A percentile compares a stretch with the other conserved stretches of the same genome.
Evolutionary conservation across 2,797 vertebrate species (phyloP).

Genomic region (Schizothorax lantsangensis): DNA sequence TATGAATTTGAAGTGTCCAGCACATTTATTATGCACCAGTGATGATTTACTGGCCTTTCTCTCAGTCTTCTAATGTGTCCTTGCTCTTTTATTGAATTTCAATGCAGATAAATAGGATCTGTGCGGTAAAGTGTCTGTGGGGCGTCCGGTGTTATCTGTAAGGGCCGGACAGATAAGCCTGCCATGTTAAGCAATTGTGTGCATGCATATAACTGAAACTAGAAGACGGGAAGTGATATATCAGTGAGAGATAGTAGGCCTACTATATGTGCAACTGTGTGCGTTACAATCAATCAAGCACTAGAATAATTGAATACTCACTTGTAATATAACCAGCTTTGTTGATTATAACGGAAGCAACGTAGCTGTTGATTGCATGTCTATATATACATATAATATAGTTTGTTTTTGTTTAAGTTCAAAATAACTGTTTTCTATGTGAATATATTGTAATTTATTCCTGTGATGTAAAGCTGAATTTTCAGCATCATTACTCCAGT

Average conservation of each 20-base stretch:
- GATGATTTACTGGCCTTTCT: slow-evolving; percentile 58
- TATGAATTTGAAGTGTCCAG: slow-evolving; percentile 16
- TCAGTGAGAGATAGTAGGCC: neutral
- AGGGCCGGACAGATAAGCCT: neutral
- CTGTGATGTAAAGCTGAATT: too few species aligned
- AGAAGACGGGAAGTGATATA: neutral
- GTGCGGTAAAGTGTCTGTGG: neutral
- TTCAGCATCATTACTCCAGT: too few species aligned
- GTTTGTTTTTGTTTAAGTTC: neutral
- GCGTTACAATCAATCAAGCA: neutral
- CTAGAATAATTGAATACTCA: neutral
- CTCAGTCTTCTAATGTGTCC: slow-evolving; percentile 40
- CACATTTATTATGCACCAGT: slow-evolving; percentile 52
- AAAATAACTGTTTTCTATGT: neutral
- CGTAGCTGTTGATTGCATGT: neutral
- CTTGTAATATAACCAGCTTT: neutral
- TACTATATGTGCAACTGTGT: neutral
- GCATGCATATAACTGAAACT: neutral
- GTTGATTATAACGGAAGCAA: neutral
- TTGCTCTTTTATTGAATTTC: slow-evolving; percentile 61
- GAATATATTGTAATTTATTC: too few species aligned
- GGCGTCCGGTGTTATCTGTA: slow-evolving; percentile 9
- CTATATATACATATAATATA: neutral
- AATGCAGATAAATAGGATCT: slow-evolving; percentile 24
- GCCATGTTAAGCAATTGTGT: neutral